Evolutionary conservation across 2,113 vertebrate species (phyloP).

Genomic region (Pan troglodytes): NHGRI_mPanTro3-v2.1_pri NC_072398.2:3563001-3563500

Average conservation of each 20-base stretch:
- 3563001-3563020: neutral
- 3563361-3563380: neutral
- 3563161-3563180: neutral
- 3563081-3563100: neutral
- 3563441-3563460: rapidly evolving
- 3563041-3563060: neutral
- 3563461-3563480: neutral
- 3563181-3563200: neutral
- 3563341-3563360: rapidly evolving
- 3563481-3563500: neutral
- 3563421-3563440: rapidly evolving
- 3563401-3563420: neutral
- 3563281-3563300: rapidly evolving
- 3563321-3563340: neutral
- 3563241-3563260: neutral
- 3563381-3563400: neutral
- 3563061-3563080: neutral
- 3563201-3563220: neutral
- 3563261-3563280: rapidly evolving
- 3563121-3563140: neutral
- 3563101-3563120: neutral
- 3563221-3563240: rapidly evolving
- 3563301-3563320: rapidly evolving
- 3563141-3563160: rapidly evolving
- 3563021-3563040: neutral